Evolutionary conservation across 2,888 invertebrate genomes (phyloP), one percentile per base, ranked within the genome.

Genomic region (Mechanitis messenoides): DNA sequence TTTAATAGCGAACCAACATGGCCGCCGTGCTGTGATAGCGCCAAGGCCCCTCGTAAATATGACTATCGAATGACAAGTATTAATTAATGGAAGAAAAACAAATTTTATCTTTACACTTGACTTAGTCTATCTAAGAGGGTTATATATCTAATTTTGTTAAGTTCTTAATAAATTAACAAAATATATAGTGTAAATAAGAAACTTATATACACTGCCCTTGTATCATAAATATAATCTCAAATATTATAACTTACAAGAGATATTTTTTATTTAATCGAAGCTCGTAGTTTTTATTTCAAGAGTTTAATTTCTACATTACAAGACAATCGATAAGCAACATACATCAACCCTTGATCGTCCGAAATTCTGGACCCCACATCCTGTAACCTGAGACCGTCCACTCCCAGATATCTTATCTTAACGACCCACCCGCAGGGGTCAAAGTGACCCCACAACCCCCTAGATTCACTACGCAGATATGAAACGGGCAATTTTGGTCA

Each of bases 381-480:
- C 80, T 69, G 85, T 76, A 82, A 83, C 84, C 84, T 79, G 82
- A 82, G 77, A 77, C 77, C 71, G 85, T 85, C 86, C 85, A 83
- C 79, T 75, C 73, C 70, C 69, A 82, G 85, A 86, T 84, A 83
- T 78, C 81, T 87, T 89, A 89, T 88, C 88, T 88, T 83, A 87
- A 88, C 87, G 82, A 80, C 80, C 79, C 75, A 76, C 75, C 70
- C 69, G 68, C 68, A 68, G 68, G 71, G 68, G 69, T 64, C 63
- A 55, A 47, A 65, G 65, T 61, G 68, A 69, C 68, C 69, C 71
- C 70, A 64, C 60, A 67, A 68, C 68, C 69, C 72, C 71, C 70
- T 73, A 76, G 84, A 81, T 78, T 75, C 76, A 68, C 74, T 71
- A 71, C 63, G 66, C 67, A 74, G 87, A 86, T 86, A 86, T 81